Evolutionary conservation across 2,797 vertebrate genomes (phyloP), one percentile per base, ranked within the genome.

Genomic region (Myotis daubentonii): DNA sequence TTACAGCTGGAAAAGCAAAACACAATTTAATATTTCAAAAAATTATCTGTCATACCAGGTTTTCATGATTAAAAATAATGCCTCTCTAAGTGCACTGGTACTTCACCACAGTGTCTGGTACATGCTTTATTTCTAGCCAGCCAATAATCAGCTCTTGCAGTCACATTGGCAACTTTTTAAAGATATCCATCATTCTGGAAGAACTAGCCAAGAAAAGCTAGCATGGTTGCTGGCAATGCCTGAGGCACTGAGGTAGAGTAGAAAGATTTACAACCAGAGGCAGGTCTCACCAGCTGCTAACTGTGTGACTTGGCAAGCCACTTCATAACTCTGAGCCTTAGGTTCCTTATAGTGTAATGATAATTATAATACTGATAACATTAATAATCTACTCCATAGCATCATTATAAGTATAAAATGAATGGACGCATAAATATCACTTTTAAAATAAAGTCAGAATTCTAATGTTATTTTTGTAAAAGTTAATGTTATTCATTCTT

Each of bases 11-110:
- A 88, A 94, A 95, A 95, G 28, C 70, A 95, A 94, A 96, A 91
- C 80, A 87, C 41, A 66, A 89, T 91, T 95, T 94, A 95, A 93
- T 92, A 97, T 95, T 95, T 97, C 41, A 94, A 93, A 95, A 94
- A 95, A 93, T 57, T 68, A 76, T 70, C 92, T 94, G 82, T 62
- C 85, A 76, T 36, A 38, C 65, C 20, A 88, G 51, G 38, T 82
- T 97, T 93, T 66, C 74, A 41, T 57, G 92, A 94, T 95, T 95
- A 95, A 94, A 95, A 97, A 95, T 92, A 94, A 92, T 80, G 51
- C 76, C 13, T 95, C 84, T 75, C 17, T 90, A 89, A 91, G 85
- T 65, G 71, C 17, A 44, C 53, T 83, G 36, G 79, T 91, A n/a
- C 22, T 89, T 89, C 60, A 49, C 85, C 65, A 60, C 65, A 41